Base-by-base conservation (phyloP, 2,888 invertebrate genomes). In the Hydrotaea diabolus region DNA sequence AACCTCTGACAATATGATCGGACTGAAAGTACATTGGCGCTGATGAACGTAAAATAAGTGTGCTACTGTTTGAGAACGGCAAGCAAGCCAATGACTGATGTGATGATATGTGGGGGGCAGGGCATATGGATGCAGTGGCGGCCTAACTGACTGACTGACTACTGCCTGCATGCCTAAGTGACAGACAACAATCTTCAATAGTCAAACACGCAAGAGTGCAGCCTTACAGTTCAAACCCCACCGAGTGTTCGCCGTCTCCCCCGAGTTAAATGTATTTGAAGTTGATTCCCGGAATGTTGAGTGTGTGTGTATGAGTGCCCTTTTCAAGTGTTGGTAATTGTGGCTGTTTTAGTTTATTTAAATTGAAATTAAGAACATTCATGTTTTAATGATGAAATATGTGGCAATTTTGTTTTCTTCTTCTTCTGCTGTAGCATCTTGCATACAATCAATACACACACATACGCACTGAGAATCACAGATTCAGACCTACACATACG, bases 381-480 rank as follows among this genome's bases (percentile, higher is more conserved):
- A 62, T 62, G 62, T 62, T 46, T 82, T 74, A 85, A 82, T 82
- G 49, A 82, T 72, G 81, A 81, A 79, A 77, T 80, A 82, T 85
- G 85, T 82, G 62, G 49, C 72, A 76, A 72, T 80, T 64, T 31
- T 31, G 31, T 31, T 7, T 31, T 31, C 31, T 31, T 31, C 31
- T 31, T 31, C 31, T 31, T 72, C 39, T 39, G 66, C n/a, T n/a
- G n/a, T n/a, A n/a, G n/a, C 64, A 55, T 79, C 43, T 62, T 62
- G 36, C 62, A 62, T 62, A 62, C 62, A 62, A 62, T 36, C 43
- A 69, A 69, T 66, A 46, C 21, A 46, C 69, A 46, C 46, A 69
- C 69, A 39, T 19, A n/a, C 8, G 57, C 21, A 43, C 43, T 13
- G n/a, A n/a, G n/a, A 11, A 13, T 9, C 57, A 26, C 59, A 23